Base-by-base conservation (phyloP, 2,797 vertebrate genomes). In the Phrynocephalus vlangalii region DNA sequence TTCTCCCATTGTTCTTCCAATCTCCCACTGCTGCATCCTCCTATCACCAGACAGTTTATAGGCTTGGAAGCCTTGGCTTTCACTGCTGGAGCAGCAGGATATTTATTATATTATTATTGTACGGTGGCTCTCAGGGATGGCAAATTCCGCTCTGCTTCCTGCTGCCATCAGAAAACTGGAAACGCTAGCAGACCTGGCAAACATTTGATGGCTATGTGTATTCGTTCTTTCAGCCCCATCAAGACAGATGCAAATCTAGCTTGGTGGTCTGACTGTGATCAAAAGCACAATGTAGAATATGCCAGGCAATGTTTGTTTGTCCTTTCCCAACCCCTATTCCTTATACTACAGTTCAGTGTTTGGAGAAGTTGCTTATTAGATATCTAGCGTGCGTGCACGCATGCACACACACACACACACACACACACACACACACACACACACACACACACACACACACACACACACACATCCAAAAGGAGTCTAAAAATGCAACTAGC, bases 201-300 rank as follows among this genome's bases (percentile, higher is more conserved):
- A 92, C 26, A 50, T 91, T 91, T 95, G 92, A 95, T 93, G 89
- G 91, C 95, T 95, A 92, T 96, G 94, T 95, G 95, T 94, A 94
- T 92, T 92, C 93, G 87, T 71, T 71, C 16, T 50, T 20, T 38
- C 68, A 84, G 76, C 56, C 44, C 94, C 90, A 90, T 94, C 91
- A 91, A 91, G 93, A 94, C 56, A 78, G 83, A 93, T 86, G 91
- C 77, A 7, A 87, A 83, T 73, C 7, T 11, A 75, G 79, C 85
- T 87, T 91, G 79, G 89, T 73, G 86, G 92, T 82, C 89, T 93
- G 91, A 50, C 56, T 94, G 90, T 91, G 88, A 60, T 3, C 1
- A 48, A 86, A 85, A 93, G 85, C 90, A 75, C 66, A 82, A 86
- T 79, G 90, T 86, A 90, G 85, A 86, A 1, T 89, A 76, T 75